Conservation (phyloP, 2,113 vertebrate species). For the Polyodon spathula region DNA sequence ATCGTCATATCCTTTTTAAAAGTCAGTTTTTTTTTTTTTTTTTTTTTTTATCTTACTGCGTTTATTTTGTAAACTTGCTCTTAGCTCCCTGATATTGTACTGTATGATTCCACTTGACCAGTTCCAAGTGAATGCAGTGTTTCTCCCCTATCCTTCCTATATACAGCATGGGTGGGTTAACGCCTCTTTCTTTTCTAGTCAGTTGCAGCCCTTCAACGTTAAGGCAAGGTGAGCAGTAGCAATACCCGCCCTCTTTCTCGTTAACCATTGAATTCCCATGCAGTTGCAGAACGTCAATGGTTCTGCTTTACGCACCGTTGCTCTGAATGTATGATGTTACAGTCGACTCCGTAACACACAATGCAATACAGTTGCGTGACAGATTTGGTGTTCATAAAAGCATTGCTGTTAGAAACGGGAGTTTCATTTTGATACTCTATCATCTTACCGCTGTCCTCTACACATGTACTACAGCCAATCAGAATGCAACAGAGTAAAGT, state of each 20-base stretch:
- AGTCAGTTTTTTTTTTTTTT: no score
- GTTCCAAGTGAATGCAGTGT: neutral
- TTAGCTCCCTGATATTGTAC: no score
- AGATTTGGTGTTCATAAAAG: neutral
- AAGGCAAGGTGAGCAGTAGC: slow-evolving; percentile 50
- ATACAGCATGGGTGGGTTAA: slow-evolving; percentile 6
- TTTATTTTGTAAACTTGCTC: no score
- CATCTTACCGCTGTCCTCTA: no score
- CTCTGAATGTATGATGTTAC: neutral
- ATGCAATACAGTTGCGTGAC: neutral
- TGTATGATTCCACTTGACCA: no score
- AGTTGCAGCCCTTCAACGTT: slow-evolving; percentile 10
- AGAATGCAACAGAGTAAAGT: no score
- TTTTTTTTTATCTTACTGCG: no score
- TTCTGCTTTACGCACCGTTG: neutral
- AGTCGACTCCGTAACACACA: neutral
- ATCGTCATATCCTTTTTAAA: no score
- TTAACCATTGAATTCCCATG: slow-evolving; percentile 21
- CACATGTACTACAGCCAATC: no score
- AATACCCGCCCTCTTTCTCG: slow-evolving; percentile 25
- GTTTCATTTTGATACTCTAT: no score
- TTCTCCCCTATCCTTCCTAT: slow-evolving; percentile 30
- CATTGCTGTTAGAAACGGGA: no score
- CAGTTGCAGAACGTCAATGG: neutral
- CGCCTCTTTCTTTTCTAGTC: slow-evolving; percentile 27